Evolutionary conservation across 2,888 invertebrate species (phyloP).

Genomic region (Diarsia brunnea): DNA sequence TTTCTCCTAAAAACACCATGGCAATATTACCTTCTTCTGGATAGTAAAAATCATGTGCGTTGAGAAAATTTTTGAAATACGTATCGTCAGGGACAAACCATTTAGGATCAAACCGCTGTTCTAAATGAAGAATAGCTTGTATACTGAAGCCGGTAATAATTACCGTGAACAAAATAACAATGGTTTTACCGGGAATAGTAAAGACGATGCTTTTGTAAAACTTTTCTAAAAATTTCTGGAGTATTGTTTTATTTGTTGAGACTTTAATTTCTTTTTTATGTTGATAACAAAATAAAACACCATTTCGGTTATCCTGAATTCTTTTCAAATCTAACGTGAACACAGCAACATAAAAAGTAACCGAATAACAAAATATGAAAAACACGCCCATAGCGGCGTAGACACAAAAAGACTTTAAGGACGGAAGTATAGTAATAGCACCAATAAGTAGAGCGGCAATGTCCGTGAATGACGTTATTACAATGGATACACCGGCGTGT

Average conservation of each 20-base stretch:
- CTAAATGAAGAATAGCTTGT: slow-evolving; percentile 91
- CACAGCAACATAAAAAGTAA: slow-evolving; percentile 95
- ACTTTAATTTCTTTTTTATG: slow-evolving; percentile 90
- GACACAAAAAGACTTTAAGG: slow-evolving; percentile 95
- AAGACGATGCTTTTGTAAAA: slow-evolving; percentile 92
- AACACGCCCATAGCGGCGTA: slow-evolving; percentile 95
- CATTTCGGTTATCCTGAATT: slow-evolving; percentile 92
- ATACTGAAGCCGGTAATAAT: slow-evolving; percentile 91
- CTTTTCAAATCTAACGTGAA: slow-evolving; percentile 93
- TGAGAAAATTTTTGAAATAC: slow-evolving; percentile 92
- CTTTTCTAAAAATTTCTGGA: slow-evolving; percentile 90
- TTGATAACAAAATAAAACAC: slow-evolving; percentile 92
- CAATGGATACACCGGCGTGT: slow-evolving; percentile 96
- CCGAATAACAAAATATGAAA: slow-evolving; percentile 93
- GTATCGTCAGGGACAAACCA: slow-evolving; percentile 95
- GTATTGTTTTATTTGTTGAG: slow-evolving; percentile 89
- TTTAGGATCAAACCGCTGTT: slow-evolving; percentile 94
- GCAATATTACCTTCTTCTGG: slow-evolving; percentile 92
- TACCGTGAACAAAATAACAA: slow-evolving; percentile 91
- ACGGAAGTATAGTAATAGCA: slow-evolving; percentile 95
- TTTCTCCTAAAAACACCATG: slow-evolving; percentile 92
- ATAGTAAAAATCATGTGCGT: slow-evolving; percentile 91
- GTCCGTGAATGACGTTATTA: slow-evolving; percentile 95
- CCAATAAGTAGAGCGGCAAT: slow-evolving; percentile 95
- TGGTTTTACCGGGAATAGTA: slow-evolving; percentile 92